Conservation (phyloP, 2,888 invertebrate species). For the Gerris lacustris region DNA sequence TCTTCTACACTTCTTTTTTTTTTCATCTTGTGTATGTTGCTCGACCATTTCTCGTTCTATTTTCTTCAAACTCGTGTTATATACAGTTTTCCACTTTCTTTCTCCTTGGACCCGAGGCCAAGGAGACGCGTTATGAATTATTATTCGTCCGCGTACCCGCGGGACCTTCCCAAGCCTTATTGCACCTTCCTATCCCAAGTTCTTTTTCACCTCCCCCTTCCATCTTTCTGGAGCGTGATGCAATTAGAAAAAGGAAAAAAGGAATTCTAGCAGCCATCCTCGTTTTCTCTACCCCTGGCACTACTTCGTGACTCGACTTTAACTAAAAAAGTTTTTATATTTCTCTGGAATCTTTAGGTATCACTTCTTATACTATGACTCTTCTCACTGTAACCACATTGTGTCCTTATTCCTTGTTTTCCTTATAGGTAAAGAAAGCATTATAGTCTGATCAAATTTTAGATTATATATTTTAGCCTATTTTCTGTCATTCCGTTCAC, state of each 20-base stretch:
- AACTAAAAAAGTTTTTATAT: neutral
- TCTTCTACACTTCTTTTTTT: neutral
- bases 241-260: conserved; percentile 1
- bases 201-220: neutral
- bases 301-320: conserved; percentile 1
- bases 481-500: no score
- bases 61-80: neutral
- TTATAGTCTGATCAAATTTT: no score
- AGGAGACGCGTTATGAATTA: conserved; percentile 1
- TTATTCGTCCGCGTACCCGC: neutral
- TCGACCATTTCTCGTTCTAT: neutral
- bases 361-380: no score
- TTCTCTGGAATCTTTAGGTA: no score
- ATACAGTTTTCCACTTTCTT: neutral
- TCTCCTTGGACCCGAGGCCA: neutral
- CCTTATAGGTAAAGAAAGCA: no score
- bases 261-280: neutral
- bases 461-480: no score
- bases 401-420: no score
- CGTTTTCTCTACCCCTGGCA: neutral
- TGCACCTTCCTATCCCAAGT: neutral
- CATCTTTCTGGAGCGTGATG: neutral
- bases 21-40: no score
- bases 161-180: neutral
- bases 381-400: no score